Percentiles rank a stretch among this genome's conserved stretches.
Evolutionary conservation across 2,888 invertebrate species (phyloP).

Genomic region (Thymelicus sylvestris): DNA sequence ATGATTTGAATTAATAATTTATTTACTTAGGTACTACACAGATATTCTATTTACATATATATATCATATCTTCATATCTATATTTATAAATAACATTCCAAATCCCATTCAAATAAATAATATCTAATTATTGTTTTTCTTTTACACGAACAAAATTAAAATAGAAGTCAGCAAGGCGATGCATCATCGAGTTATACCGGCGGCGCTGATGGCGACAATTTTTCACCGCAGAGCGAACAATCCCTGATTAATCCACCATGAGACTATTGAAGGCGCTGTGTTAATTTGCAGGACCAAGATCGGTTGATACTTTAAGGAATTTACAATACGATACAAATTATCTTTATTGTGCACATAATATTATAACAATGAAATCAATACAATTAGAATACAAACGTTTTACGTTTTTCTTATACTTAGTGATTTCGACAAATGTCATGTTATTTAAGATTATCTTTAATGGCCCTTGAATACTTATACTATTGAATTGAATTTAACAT

Average conservation of each 20-base stretch:
- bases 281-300: conserved; percentile 43
- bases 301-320: conserved; percentile 57
- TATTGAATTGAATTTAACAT: too few relatives aligned
- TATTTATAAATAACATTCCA: neutral
- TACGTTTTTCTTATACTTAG: too few relatives aligned
- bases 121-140: neutral
- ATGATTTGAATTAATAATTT: too few relatives aligned
- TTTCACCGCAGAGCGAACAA: conserved; percentile 75
- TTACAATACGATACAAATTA: neutral
- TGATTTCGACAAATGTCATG: too few relatives aligned
- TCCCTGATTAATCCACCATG: conserved; percentile 79
- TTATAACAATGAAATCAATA: too few relatives aligned
- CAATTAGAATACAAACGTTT: too few relatives aligned
- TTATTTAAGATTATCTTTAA: too few relatives aligned
- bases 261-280: conserved; percentile 69
- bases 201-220: conserved; percentile 79
- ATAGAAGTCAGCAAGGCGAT: conserved; percentile 52
- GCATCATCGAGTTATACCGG: conserved; percentile 71
- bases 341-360: too few relatives aligned
- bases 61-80: too few relatives aligned
- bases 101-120: neutral
- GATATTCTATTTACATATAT: too few relatives aligned
- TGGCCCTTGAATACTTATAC: too few relatives aligned
- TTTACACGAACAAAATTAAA: conserved; percentile 18
- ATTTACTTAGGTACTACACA: too few relatives aligned